Evolutionary conservation across 2,797 vertebrate genomes (phyloP).

Genomic region (Aselliscus stoliczkanus): DNA sequence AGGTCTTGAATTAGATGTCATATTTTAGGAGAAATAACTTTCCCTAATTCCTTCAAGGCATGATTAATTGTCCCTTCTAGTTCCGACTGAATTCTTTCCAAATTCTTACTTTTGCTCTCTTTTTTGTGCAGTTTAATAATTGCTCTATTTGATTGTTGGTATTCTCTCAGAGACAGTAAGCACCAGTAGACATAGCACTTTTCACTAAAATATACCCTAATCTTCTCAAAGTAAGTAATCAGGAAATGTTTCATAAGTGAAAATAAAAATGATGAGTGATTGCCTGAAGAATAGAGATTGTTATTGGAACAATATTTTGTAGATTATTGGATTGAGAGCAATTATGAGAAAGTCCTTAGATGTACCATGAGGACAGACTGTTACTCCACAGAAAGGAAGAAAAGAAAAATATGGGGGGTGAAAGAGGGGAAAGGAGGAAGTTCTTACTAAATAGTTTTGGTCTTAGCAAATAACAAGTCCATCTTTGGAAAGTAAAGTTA

Average conservation of each 20-base stretch:
- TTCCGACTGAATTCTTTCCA: neutral
- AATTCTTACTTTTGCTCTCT: neutral
- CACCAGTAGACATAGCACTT: neutral
- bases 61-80: neutral
- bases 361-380: neutral
- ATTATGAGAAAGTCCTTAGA: neutral
- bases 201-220: neutral
- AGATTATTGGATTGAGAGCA: neutral
- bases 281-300: neutral
- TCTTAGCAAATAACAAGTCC: neutral
- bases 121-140: neutral
- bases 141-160: neutral
- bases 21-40: neutral
- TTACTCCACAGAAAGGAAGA: neutral
- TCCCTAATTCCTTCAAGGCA: neutral
- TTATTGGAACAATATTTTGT: neutral
- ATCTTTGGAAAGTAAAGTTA: neutral
- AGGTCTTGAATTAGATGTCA: neutral
- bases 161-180: neutral
- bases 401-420: neutral
- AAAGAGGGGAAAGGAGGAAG: neutral
- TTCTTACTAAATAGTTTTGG: neutral
- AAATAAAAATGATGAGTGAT: neutral
- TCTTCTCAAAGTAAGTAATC: neutral
- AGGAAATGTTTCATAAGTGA: neutral